Conservation (phyloP, 2,797 vertebrate genomes). For the Zenarchopterus dispar region DNA sequence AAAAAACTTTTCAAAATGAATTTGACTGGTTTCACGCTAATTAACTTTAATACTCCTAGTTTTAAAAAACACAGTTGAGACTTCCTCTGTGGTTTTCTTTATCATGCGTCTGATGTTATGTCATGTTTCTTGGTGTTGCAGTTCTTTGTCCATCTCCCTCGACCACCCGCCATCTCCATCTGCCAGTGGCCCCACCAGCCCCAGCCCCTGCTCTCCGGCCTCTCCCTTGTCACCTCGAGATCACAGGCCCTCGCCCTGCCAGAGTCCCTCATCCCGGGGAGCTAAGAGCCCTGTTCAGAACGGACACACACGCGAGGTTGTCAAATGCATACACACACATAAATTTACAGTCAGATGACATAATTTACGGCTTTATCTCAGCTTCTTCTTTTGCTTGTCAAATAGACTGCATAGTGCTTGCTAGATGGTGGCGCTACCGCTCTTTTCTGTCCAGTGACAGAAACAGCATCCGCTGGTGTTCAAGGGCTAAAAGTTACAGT, state of each 20-base stretch:
- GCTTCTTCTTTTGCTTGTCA: constrained; percentile 35
- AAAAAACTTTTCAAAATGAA: no score
- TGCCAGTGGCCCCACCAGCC: constrained; percentile 54
- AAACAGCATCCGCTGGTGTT: constrained; percentile 48
- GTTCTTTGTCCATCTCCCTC: constrained; percentile 81
- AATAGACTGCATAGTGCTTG: constrained; percentile 6
- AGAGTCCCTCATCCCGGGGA: constrained; percentile 51
- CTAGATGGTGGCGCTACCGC: neutral
- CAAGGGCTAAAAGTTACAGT: neutral
- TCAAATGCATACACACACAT: constrained; percentile 7
- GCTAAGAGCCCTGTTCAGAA: constrained; percentile 61
- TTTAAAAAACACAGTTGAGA: neutral
- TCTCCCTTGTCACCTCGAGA: constrained; percentile 43
- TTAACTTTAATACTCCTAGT: no score
- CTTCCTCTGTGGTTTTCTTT: constrained; percentile 1
- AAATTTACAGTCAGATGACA: constrained; percentile 7
- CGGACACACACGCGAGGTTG: constrained; percentile 66
- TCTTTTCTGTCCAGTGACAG: neutral
- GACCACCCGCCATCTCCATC: constrained; percentile 67
- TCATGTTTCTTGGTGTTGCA: constrained; percentile 40
- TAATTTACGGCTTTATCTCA: constrained; percentile 7
- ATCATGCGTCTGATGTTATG: constrained; percentile 1
- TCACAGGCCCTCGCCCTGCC: constrained; percentile 50
- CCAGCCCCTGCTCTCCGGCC: constrained; percentile 63
- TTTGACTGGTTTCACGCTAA: no score